Percentiles rank a stretch among this genome's conserved stretches.
Conservation (phyloP, 2,113 vertebrate genomes). For the Dryoscopus gambensis region DNA sequence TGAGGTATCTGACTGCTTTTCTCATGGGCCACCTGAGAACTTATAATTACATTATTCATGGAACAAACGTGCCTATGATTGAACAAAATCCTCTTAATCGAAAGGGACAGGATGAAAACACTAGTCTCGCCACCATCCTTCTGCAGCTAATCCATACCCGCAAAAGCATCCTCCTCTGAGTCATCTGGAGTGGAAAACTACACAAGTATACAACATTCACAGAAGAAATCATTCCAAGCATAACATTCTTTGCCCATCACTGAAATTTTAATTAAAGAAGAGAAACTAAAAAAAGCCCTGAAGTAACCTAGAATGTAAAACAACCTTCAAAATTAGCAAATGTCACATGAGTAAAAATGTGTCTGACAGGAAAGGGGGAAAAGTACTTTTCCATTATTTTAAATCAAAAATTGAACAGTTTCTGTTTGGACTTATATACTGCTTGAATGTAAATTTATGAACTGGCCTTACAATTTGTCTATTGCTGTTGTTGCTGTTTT, state of each 20-base stretch:
- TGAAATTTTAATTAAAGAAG: not conserved
- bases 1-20: not conserved
- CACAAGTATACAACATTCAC: not conserved
- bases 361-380: no score
- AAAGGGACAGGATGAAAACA: not conserved
- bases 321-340: not conserved
- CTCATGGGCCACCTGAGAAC: not conserved
- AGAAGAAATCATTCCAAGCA: not conserved
- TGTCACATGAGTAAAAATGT: not conserved
- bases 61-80: not conserved
- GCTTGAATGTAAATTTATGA: not conserved
- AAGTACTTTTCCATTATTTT: not conserved
- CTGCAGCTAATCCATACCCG: not conserved
- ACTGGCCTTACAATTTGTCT: not conserved
- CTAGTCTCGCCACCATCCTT: not conserved
- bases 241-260: not conserved
- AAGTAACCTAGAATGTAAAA: not conserved
- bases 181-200: not conserved
- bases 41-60: not conserved
- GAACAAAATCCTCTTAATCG: not conserved
- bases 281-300: not conserved
- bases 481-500: not conserved
- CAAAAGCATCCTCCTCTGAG: not conserved
- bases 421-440: not conserved
- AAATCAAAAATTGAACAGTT: not conserved